Conservation (phyloP, 2,797 vertebrate genomes). For the Argyrosomus regius region DNA sequence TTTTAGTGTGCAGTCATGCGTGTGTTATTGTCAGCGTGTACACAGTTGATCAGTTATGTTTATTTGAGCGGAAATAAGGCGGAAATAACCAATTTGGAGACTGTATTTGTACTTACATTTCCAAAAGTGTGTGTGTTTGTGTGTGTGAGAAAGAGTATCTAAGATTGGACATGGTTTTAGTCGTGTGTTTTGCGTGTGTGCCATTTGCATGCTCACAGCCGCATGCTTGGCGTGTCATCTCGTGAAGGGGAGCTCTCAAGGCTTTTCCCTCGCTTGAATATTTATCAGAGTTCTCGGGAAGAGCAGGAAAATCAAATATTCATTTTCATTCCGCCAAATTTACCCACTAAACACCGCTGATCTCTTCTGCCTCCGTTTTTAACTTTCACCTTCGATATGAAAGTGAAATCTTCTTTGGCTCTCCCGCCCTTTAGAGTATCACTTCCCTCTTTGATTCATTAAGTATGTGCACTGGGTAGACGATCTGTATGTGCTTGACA, state of each 20-base stretch:
- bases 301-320: constrained; percentile 77
- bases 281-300: constrained; percentile 67
- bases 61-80: constrained; percentile 51
- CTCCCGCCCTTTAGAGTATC: not conserved
- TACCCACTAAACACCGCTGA: constrained; percentile 65
- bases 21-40: constrained; percentile 29
- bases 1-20: constrained; percentile 28
- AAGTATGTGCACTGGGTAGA: not conserved
- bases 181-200: constrained; percentile 18
- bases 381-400: constrained; percentile 47
- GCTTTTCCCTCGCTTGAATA: constrained; percentile 71
- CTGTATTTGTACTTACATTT: constrained; percentile 31
- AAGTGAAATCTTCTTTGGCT: constrained; percentile 28
- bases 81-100: constrained; percentile 58
- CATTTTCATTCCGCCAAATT: constrained; percentile 67
- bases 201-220: constrained; percentile 25
- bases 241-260: constrained; percentile 53
- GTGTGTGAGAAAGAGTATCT: not conserved
- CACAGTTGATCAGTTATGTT: constrained; percentile 51
- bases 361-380: constrained; percentile 27
- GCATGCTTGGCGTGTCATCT: constrained; percentile 47
- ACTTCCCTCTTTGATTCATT: constrained; percentile 17
- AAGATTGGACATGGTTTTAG: not conserved
- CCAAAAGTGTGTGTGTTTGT: constrained; percentile 4
- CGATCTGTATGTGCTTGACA: not conserved